Evolutionary conservation across 2,113 vertebrate species (phyloP), one percentile per base, ranked within the genome.

Genomic region (Sinocyclocheilus grahami): DNA sequence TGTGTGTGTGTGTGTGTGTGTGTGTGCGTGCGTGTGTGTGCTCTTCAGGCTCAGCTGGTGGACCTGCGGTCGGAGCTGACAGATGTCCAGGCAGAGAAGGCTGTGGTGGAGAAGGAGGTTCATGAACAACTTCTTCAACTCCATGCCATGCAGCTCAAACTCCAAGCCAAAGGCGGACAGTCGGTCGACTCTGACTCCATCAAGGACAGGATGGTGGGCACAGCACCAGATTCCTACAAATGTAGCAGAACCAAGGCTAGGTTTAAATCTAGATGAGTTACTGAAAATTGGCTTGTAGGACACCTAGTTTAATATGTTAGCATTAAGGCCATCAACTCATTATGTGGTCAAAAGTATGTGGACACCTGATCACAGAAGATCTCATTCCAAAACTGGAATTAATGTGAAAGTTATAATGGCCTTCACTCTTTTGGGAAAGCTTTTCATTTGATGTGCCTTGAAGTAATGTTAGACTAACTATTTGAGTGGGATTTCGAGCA

Each of bases 31-130:
- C 5, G 37, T 37, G 37, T 67, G 53, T 77, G 20, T 83, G 60
- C n/a, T 27, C 33, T 89, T n/a, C 90, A 99, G 98, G 98, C 98
- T 13, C 98, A 99, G 91, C 71, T 99, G 89, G 95, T 99, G 82
- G 98, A 99, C 93, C 92, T 99, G 89, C 97, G 97, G 42, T 99
- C 98, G 2, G 97, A 99, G 91, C 90, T 99, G 93, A 98, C 96
- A 0, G 97, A 98, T 69, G 96, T 93, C 0, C 97, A 98, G 87
- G 97, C 96, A 7, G 97, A 98, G 91, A 96, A 96, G 78, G 90
- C 89, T 0, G 96, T 97, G 1, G 74, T 98, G 84, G 98, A 99
- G 76, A 95, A 96, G 88, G 98, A 99, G 92, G 97, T 99, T 20
- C 98, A 99, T 0, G 97, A 97, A 88, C 97, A 99, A 85, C 96